These are phyloP conservation scores for Cephalopholis sonnerati DNA, from an alignment of 2,113 vertebrate species.

Conservation along the genomic window DNA sequence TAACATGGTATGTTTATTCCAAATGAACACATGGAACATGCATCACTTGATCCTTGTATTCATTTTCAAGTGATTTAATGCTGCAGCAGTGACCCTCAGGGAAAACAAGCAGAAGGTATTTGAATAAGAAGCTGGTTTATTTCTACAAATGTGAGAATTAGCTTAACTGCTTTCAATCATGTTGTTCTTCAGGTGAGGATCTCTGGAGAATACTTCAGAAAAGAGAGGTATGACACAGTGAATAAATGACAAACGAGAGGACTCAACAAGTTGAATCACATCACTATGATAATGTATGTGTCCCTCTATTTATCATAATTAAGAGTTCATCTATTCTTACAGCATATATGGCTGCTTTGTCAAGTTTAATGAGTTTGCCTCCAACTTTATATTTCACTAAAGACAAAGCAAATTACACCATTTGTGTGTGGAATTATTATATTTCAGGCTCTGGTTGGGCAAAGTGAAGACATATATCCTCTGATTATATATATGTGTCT, in stretches of 20 bases:
- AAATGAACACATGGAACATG: not conserved
- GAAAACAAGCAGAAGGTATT: not conserved
- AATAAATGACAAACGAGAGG: slow-evolving; percentile 15
- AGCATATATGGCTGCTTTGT: not conserved
- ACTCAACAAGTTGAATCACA: slow-evolving; percentile 35
- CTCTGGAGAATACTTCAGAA: slow-evolving; percentile 42
- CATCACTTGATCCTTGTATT: not conserved
- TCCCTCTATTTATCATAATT: not conserved
- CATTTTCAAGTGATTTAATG: slow-evolving; percentile 1
- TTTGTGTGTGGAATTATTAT: not conserved
- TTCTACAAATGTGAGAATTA: slow-evolving; percentile 26
- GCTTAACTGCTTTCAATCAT: slow-evolving; percentile 33
- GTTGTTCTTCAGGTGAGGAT: slow-evolving; percentile 33
- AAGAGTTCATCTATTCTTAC: not conserved
- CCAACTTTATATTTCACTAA: too few relatives aligned
- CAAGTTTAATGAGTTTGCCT: too few relatives aligned
- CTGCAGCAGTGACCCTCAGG: slow-evolving; percentile 4
- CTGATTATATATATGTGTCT: not conserved
- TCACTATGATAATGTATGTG: not conserved
- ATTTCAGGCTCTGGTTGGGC: not conserved
- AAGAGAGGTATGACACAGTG: not conserved
- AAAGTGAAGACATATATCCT: not conserved
- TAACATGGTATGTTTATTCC: not conserved
- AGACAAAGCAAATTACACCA: too few relatives aligned
- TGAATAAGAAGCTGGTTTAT: slow-evolving; percentile 28